These are phyloP conservation scores for Sebastolobus altivelis DNA, from an alignment of 2,797 vertebrate species.

Conservation along the genomic window DNA sequence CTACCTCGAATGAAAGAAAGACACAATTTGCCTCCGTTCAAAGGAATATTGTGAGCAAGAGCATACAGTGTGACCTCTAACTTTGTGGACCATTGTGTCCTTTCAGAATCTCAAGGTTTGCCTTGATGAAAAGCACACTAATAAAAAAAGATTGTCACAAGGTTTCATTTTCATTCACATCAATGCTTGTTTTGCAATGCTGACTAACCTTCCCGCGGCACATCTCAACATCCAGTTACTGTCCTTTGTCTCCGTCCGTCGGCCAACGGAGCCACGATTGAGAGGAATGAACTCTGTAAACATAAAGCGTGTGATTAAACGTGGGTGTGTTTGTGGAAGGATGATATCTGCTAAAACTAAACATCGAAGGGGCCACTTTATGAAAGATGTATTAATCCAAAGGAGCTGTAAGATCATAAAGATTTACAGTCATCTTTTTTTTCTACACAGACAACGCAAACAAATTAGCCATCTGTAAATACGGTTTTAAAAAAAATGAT, in stretches of 20 bases:
- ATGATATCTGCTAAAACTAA: neutral
- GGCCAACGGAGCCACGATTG: neutral
- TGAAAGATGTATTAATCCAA: neutral
- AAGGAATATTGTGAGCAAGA: constrained; percentile 11
- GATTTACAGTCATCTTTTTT: neutral
- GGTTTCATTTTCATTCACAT: constrained; percentile 33
- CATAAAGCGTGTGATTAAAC: neutral
- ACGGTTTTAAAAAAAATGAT: neutral
- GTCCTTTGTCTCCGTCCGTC: neutral
- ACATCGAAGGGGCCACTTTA: neutral
- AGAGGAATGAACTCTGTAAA: neutral
- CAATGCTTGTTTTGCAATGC: constrained; percentile 9
- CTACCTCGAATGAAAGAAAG: constrained; percentile 17
- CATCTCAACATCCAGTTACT: neutral
- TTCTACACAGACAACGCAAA: neutral
- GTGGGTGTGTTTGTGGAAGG: neutral
- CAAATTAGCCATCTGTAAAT: neutral
- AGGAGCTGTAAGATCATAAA: neutral
- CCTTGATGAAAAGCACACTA: constrained; percentile 35
- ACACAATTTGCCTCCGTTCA: constrained; percentile 39
- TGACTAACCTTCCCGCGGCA: constrained; percentile 22
- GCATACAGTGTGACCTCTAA: constrained; percentile 33
- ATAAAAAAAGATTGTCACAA: constrained; percentile 20
- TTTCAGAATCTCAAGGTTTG: constrained; percentile 48
- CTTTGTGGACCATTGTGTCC: constrained; percentile 30